Percentiles rank a stretch among this genome's conserved stretches.
phyloP scores from a whole-genome alignment of 2,113 vertebrate genomes.

The Dinomys branickii region DNA sequence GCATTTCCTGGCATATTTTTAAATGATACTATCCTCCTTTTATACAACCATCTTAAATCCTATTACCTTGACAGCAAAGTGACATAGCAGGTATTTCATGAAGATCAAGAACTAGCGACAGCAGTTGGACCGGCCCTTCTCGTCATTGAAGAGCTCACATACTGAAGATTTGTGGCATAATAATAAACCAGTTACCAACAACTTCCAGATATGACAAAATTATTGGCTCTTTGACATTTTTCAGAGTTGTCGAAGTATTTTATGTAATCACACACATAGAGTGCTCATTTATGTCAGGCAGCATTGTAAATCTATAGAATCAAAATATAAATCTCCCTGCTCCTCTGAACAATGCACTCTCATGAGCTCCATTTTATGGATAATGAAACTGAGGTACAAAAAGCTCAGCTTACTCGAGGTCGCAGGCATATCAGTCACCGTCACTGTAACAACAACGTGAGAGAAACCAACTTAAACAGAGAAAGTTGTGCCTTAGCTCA shows the following conservation, averaged over 20 bases:
- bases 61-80: slow-evolving; percentile 64
- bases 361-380: slow-evolving; percentile 39
- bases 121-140: neutral
- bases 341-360: neutral
- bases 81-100: neutral
- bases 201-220: neutral
- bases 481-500: neutral
- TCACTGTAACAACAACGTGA: neutral
- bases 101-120: slow-evolving; percentile 1
- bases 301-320: slow-evolving; percentile 39
- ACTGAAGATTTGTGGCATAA: neutral
- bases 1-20: slow-evolving; percentile 51
- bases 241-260: neutral
- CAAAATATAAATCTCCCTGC: slow-evolving; percentile 44
- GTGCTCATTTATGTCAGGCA: neutral
- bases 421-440: neutral
- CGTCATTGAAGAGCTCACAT: neutral
- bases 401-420: slow-evolving; percentile 28
- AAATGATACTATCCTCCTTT: slow-evolving; percentile 63
- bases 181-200: neutral
- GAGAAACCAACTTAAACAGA: neutral
- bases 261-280: slow-evolving; percentile 21
- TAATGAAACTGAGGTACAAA: slow-evolving; percentile 17
- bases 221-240: neutral
- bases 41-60: slow-evolving; percentile 56